Evolutionary conservation across 1,140 invertebrate species (phyloP).

Genomic region (Lasaia peninsularis): DNA sequence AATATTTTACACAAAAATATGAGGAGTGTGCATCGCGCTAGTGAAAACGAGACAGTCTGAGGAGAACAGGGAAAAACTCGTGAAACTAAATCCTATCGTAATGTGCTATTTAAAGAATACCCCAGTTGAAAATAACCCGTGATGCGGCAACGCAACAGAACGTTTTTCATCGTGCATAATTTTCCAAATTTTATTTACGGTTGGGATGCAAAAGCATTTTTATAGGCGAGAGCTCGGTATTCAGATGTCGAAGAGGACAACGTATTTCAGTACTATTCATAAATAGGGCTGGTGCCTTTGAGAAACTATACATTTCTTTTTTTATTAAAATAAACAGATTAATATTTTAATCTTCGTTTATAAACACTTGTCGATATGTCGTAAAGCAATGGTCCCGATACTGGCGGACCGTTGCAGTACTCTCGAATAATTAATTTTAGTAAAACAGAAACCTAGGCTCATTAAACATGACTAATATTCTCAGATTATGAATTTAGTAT

Average conservation of each 20-base stretch:
- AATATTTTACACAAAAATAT: conserved; percentile 38
- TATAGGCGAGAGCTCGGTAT: conserved; percentile 26
- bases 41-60: conserved; percentile 47
- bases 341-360: too few relatives aligned
- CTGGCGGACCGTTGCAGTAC: too few relatives aligned
- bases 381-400: too few relatives aligned
- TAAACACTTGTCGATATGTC: too few relatives aligned
- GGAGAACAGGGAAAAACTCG: conserved; percentile 70
- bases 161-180: conserved; percentile 68
- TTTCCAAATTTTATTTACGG: conserved; percentile 72
- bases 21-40: conserved; percentile 53
- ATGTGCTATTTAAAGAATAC: conserved; percentile 76
- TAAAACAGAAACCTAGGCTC: too few relatives aligned
- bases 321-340: too few relatives aligned
- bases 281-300: not conserved
- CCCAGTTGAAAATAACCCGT: conserved; percentile 72
- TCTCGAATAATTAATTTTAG: too few relatives aligned
- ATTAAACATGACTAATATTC: too few relatives aligned
- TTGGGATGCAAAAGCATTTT: conserved; percentile 57
- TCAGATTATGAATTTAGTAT: too few relatives aligned
- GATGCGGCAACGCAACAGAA: conserved; percentile 68
- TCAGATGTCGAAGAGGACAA: conserved; percentile 28
- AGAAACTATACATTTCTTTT: not conserved
- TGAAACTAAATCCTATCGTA: conserved; percentile 76
- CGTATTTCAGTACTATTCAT: conserved; percentile 13